These are phyloP conservation scores for Diacarnus erythraeanus DNA, from an alignment of 37 sponge, comb jelly and placozoan genomes.

Conservation along the genomic window DNA sequence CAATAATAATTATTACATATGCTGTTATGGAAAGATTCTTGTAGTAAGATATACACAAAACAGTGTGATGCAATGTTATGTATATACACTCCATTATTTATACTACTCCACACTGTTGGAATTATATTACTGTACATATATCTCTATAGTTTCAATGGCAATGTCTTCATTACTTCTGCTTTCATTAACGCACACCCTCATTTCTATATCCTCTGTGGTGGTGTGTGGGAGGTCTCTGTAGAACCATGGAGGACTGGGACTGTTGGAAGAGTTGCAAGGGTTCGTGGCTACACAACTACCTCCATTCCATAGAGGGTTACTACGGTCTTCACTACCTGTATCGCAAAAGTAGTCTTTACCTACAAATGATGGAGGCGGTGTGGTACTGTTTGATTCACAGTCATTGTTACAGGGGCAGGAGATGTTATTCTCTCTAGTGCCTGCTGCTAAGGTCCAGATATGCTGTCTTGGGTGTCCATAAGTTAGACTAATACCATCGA, in stretches of 20 bases:
- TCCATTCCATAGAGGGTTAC: not conserved
- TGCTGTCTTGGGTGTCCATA: not conserved
- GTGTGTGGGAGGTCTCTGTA: not conserved
- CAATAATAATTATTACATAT: no score
- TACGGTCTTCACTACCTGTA: not conserved
- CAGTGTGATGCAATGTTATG: no score
- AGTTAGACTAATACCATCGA: constrained; percentile 22
- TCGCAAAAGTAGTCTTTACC: not conserved
- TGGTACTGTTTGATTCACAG: not conserved
- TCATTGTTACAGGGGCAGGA: not conserved
- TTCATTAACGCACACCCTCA: not conserved
- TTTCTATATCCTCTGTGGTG: not conserved
- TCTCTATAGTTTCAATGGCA: not conserved
- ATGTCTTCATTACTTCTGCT: not conserved
- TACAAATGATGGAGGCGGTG: not conserved
- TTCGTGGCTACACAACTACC: not conserved
- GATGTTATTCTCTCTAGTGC: not conserved
- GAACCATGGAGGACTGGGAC: not conserved
- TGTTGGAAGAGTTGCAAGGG: not conserved
- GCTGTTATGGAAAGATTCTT: no score
- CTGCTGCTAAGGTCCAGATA: constrained; percentile 8
- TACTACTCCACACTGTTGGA: no score
- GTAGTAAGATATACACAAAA: no score
- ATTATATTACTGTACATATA: not conserved
- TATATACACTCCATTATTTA: no score